Conservation (phyloP, 1,140 invertebrate species). For the Ostrea denselamellosa region DNA sequence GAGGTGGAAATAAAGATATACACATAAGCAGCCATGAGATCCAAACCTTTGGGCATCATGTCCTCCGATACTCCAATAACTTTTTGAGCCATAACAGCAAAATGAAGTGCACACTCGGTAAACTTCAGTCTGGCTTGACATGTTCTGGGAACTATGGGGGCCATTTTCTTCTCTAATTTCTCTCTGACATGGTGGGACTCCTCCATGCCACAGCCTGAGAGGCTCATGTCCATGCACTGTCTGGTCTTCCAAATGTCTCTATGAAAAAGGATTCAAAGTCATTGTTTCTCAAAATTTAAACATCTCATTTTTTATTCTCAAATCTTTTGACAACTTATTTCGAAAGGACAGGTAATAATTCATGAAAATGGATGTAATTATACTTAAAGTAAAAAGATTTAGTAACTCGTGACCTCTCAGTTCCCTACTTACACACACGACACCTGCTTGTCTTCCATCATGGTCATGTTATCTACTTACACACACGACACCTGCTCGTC, state of each 20-base stretch:
- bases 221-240: conserved; percentile 42
- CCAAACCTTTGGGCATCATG: conserved; percentile 18
- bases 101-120: conserved; percentile 44
- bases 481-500: no score
- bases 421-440: no score
- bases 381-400: no score
- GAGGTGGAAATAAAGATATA: not conserved
- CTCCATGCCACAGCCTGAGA: conserved; percentile 30
- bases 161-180: conserved; percentile 23
- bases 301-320: no score
- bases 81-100: conserved; percentile 42
- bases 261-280: not conserved
- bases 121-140: conserved; percentile 26
- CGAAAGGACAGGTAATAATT: no score
- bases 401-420: no score
- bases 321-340: no score
- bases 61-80: conserved; percentile 36
- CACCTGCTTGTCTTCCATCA: no score
- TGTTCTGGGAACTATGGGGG: not conserved
- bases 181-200: conserved; percentile 39
- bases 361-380: no score
- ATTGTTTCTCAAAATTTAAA: no score
- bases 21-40: not conserved
- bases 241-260: conserved; percentile 50
- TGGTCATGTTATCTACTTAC: no score